Percentiles rank a stretch among this genome's conserved stretches.
These are phyloP conservation scores for Melitaea cinxia DNA, from an alignment of 1,140 invertebrate species.

Conservation along the genomic window DNA sequence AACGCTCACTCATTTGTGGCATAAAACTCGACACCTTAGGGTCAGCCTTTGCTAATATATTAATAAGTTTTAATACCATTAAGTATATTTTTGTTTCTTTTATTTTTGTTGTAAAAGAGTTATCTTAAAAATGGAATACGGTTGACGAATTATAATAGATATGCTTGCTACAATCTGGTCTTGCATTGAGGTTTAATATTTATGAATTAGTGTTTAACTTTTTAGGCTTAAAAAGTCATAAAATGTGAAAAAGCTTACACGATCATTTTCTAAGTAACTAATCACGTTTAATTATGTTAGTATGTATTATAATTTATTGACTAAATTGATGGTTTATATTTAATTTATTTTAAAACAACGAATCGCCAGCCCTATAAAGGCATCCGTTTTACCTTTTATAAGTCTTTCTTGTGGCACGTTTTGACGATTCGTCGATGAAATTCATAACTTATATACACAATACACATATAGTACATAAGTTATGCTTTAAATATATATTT, in stretches of 20 bases:
- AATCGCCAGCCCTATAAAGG: slow-evolving; percentile 30
- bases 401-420: slow-evolving; percentile 51
- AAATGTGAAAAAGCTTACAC: no score
- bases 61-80: no score
- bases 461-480: slow-evolving; percentile 21
- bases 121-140: neutral
- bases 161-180: no score
- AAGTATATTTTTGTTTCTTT: no score
- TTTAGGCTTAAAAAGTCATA: no score
- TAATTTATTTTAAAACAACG: neutral
- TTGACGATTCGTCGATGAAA: slow-evolving; percentile 58
- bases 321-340: neutral
- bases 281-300: no score
- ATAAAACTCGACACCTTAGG: slow-evolving; percentile 41
- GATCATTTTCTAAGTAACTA: no score
- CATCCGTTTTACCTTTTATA: slow-evolving; percentile 54
- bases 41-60: slow-evolving; percentile 18
- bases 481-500: slow-evolving; percentile 30
- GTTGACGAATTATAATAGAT: no score
- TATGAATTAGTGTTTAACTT: no score
- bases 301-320: no score
- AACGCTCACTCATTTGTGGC: slow-evolving; percentile 65
- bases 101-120: neutral
- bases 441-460: slow-evolving; percentile 42
- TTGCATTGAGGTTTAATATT: no score